Evolutionary conservation across 2,888 invertebrate species (phyloP), one percentile per base, ranked within the genome.

Genomic region (Drosophila mercatorum): DNA sequence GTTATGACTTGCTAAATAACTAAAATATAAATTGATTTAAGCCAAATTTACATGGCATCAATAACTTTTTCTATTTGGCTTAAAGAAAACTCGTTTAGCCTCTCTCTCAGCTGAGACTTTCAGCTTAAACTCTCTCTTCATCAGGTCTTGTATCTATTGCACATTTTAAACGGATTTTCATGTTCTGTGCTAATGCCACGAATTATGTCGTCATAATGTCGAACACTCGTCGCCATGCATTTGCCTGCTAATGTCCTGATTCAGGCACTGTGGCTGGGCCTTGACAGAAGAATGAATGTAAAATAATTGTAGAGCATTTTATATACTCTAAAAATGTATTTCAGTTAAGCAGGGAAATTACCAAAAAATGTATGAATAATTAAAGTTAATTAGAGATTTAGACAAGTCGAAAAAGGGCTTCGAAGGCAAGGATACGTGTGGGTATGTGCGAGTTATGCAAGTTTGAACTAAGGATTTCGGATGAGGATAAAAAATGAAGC

Each of bases 261-360:
- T 47, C 56, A 43, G 52, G 49, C 43, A 53, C 55, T 72, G 61
- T 49, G 67, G 66, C 67, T 69, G 73, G 75, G 75, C 81, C 81
- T 68, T 73, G 65, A 65, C 78, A 68, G 67, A 75, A 17, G 11
- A 34, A 72, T 75, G 71, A 68, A 67, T 52, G 55, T 67, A 65
- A 75, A 71, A 81, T 75, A 73, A 81, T 73, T 81, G 72, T 58
- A 59, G 47, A 22, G 59, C 41, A 63, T 66, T 26, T 28, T 40
- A 7, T 14, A 38, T 53, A 22, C 17, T 17, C 17, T 17, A 17
- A 17, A 17, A 17, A 17, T 17, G 17, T 17, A 17, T 17, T 17
- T 17, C 17, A 17, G 17, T 17, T 17, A 17, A 17, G 17, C 17
- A 17, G 17, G 17, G 0, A 17, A 17, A 17, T 17, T 17, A 17